Conservation (phyloP, 2,797 vertebrate species). For the Peromyscus eremicus region DNA sequence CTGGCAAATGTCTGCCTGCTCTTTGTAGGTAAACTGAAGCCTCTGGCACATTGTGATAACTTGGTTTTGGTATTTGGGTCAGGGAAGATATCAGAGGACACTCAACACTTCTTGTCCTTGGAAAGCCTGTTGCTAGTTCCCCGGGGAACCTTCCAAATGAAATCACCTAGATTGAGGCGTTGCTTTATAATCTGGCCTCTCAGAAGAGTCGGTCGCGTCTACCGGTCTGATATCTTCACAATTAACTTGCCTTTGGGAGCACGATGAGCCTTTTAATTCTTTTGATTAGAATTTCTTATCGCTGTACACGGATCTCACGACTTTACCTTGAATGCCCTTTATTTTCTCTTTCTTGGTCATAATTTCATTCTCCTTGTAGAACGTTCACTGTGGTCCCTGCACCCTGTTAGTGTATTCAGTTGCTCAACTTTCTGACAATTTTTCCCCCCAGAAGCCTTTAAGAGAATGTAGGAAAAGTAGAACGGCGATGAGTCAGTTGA, state of each 20-base stretch:
- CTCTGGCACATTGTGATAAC: neutral
- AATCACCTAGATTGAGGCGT: neutral
- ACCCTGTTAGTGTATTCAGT: neutral
- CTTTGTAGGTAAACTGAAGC: neutral
- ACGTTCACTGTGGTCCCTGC: neutral
- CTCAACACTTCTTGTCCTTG: neutral
- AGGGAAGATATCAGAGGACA: neutral
- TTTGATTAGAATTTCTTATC: constrained; percentile 27
- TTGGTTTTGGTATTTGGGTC: constrained; percentile 60
- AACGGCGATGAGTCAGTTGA: neutral
- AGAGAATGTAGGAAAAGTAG: constrained; percentile 45
- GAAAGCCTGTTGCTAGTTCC: neutral
- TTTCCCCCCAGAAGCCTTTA: constrained; percentile 6
- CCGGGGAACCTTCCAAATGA: constrained; percentile 20
- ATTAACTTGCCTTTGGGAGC: constrained; percentile 29
- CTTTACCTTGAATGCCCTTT: constrained; percentile 29
- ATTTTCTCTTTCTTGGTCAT: constrained; percentile 41
- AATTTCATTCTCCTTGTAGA: constrained; percentile 31
- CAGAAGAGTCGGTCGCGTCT: constrained; percentile 1
- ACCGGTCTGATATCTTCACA: neutral
- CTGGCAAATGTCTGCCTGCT: neutral
- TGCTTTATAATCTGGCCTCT: neutral
- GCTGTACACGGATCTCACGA: neutral
- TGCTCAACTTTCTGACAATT: neutral
- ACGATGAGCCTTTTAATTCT: neutral